Evolutionary conservation across 2,113 vertebrate species (phyloP), one percentile per base, ranked within the genome.

Genomic region (Phalacrocorax carbo): DNA sequence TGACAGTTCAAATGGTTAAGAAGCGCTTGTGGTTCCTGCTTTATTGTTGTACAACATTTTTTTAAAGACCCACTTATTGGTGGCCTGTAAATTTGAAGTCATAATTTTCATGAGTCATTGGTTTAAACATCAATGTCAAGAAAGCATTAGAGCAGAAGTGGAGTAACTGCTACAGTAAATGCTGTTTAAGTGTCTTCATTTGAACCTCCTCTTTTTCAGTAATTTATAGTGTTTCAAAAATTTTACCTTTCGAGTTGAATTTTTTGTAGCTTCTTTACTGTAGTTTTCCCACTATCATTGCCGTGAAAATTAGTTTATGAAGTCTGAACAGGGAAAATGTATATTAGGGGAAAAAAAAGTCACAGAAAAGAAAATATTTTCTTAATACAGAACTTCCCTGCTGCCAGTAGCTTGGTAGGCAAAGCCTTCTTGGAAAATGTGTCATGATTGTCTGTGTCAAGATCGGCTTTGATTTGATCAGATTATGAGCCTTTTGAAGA

Each of bases 91-190:
- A 95, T 96, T 94, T 94, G 60, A 94, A 83, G 79, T 77, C 75
- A 68, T 8, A 15, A 40, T 92, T 85, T 96, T 91, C 71, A 87
- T 93, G 89, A 94, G 26, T 96, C 58, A 64, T 73, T 96, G 64
- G 61, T 76, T 93, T 94, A 87, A 95, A 93, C 94, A 75, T 88
- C 83, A 88, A 96, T 95, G 55, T 73, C 46, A 86, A 88, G 77
- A 96, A 93, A 77, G 46, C 71, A 46, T 84, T 93, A 48, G 38
- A 57, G 38, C 21, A 86, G 26, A 80, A 86, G 38, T 77, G n/a
- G 32, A 75, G 32, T 90, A 86, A 88, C 48, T 48, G 62, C 54
- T 90, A 55, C 38, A 40, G 15, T 75, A 71, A 80, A 86, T 22
- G 26, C 58, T 82, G 46, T 54, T 95, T 54, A 93, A 88, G 40